Conservation (phyloP, 2,797 vertebrate genomes). For the Tachyglossus aculeatus region DNA sequence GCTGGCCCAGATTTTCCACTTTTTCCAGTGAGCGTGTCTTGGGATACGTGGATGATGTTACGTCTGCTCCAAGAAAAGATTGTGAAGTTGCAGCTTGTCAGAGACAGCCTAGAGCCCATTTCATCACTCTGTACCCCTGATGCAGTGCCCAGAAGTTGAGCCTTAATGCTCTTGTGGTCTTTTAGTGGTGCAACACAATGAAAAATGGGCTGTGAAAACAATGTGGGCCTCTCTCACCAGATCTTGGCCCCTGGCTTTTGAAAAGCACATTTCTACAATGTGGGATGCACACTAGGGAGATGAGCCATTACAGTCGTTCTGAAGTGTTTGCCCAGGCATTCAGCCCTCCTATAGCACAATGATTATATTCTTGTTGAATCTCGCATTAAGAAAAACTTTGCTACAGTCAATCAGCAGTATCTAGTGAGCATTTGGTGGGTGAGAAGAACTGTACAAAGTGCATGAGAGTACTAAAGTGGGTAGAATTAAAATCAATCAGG, state of each 20-base stretch:
- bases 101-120: neutral
- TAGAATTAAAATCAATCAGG: too few relatives aligned
- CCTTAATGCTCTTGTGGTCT: neutral
- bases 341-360: too few relatives aligned
- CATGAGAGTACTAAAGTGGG: too few relatives aligned
- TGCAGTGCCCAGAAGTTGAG: neutral
- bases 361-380: too few relatives aligned
- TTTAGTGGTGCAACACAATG: neutral
- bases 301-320: too few relatives aligned
- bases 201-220: neutral
- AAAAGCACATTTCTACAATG: neutral
- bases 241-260: neutral
- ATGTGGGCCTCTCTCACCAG: neutral
- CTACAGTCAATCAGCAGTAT: too few relatives aligned
- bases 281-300: too few relatives aligned
- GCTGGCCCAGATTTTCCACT: neutral
- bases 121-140: neutral
- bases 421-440: too few relatives aligned
- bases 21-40: neutral
- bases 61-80: neutral
- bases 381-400: too few relatives aligned
- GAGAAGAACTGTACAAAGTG: too few relatives aligned
- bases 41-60: neutral
- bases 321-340: too few relatives aligned
- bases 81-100: neutral